phyloP scores from a whole-genome alignment of 2,797 vertebrate species.

The Gallirallus australis region DNA sequence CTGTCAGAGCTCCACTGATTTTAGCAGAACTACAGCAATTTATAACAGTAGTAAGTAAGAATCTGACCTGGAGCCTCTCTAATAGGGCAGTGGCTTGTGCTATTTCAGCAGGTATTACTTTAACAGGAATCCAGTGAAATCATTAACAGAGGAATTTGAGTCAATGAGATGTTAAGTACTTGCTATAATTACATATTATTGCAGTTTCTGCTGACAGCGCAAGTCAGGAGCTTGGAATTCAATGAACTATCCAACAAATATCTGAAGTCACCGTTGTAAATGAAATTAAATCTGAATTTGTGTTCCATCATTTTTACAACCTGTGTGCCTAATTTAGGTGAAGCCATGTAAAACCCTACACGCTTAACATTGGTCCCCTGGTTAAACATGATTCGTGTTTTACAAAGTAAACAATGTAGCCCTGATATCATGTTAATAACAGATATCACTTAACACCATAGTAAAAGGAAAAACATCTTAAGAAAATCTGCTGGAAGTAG shows the following conservation, averaged over 20 bases:
- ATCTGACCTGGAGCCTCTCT: neutral
- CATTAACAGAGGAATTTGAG: slow-evolving; percentile 72
- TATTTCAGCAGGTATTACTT: slow-evolving; percentile 60
- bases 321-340: neutral
- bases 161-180: slow-evolving; percentile 69
- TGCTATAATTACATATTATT: slow-evolving; percentile 69
- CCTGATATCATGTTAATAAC: neutral
- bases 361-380: neutral
- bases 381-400: neutral
- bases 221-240: slow-evolving; percentile 45
- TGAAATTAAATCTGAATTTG: slow-evolving; percentile 38
- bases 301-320: neutral
- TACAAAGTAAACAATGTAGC: neutral
- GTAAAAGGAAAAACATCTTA: slow-evolving; percentile 17
- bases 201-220: slow-evolving; percentile 60
- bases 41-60: neutral
- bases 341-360: neutral
- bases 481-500: slow-evolving; percentile 9
- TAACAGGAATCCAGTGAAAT: slow-evolving; percentile 63
- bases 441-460: neutral
- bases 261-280: slow-evolving; percentile 42
- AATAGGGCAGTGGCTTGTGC: slow-evolving; percentile 12
- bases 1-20: neutral
- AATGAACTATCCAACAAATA: slow-evolving; percentile 53
- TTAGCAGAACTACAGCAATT: neutral